Conservation (phyloP, 2,888 invertebrate species). For the Neuroscelio doddi region DNA sequence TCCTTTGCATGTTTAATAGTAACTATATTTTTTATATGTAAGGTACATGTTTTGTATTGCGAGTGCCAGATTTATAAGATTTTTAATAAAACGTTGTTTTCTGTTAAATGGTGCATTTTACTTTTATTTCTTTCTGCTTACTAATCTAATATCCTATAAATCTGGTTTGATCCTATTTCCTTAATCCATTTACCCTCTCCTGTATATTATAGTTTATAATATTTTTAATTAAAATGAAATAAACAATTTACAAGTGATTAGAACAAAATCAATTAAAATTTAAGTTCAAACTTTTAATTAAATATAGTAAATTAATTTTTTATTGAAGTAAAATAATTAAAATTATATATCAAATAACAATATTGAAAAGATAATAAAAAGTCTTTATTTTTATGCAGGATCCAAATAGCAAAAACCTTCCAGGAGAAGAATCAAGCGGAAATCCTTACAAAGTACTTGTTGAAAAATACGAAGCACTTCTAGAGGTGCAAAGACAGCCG, state of each 20-base stretch:
- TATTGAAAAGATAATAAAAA: no score
- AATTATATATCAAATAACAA: no score
- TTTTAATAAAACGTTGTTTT: slow-evolving; percentile 63
- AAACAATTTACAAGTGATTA: no score
- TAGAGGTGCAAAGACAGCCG: slow-evolving; percentile 82
- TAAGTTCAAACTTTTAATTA: no score
- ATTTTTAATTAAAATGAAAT: no score
- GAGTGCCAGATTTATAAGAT: slow-evolving; percentile 69
- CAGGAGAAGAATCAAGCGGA: slow-evolving; percentile 61
- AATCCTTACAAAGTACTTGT: slow-evolving; percentile 87
- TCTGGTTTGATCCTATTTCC: slow-evolving; percentile 58
- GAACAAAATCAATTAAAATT: no score
- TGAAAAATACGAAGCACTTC: slow-evolving; percentile 88
- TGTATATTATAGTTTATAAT: not conserved
- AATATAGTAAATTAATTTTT: no score
- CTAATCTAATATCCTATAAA: slow-evolving; percentile 66
- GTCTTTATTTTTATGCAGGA: slow-evolving; percentile 58
- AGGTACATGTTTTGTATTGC: slow-evolving; percentile 50
- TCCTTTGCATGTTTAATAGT: no score
- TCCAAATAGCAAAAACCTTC: slow-evolving; percentile 53
- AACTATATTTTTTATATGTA: no score
- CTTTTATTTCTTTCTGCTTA: slow-evolving; percentile 10
- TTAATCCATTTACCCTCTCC: slow-evolving; percentile 17
- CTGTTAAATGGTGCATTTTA: slow-evolving; percentile 31
- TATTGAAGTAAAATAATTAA: no score